phyloP scores from a whole-genome alignment of 1,140 invertebrate species.

The Lepeophtheirus salmonis region DNA sequence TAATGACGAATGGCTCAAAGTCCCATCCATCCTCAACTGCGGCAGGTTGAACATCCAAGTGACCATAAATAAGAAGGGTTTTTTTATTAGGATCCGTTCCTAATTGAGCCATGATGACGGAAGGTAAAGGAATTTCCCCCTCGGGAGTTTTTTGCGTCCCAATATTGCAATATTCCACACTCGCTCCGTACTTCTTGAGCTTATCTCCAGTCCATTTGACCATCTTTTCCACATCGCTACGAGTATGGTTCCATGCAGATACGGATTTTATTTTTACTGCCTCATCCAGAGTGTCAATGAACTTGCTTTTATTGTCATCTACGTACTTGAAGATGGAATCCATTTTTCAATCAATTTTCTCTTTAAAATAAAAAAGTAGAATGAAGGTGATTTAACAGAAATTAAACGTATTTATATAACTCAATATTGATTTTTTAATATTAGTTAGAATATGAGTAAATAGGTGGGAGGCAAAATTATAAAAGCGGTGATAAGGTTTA shows the following conservation, averaged over 20 bases:
- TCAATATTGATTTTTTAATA: no score
- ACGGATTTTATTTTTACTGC: conserved; percentile 86
- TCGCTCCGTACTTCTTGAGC: conserved; percentile 52
- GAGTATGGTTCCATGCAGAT: conserved; percentile 64
- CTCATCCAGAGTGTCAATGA: conserved; percentile 57
- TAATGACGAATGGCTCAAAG: conserved; percentile 76
- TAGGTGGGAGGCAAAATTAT: no score
- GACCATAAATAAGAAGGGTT: conserved; percentile 85
- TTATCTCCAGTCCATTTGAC: conserved; percentile 55
- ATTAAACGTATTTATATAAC: no score
- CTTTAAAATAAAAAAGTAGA: no score
- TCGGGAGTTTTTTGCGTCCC: conserved; percentile 54
- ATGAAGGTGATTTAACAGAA: no score
- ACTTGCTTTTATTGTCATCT: conserved; percentile 51
- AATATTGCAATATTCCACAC: conserved; percentile 53
- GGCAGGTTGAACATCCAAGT: conserved; percentile 94
- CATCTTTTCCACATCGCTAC: conserved; percentile 52
- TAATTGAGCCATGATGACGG: conserved; percentile 61
- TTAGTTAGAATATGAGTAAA: no score
- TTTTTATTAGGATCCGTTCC: conserved; percentile 38
- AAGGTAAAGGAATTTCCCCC: conserved; percentile 53
- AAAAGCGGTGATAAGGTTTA: no score
- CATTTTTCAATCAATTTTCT: no score
- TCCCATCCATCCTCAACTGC: conserved; percentile 72
- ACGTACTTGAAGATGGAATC: conserved; percentile 41